phyloP scores from a whole-genome alignment of 2,888 invertebrate species.

The Cheilosia soror region DNA sequence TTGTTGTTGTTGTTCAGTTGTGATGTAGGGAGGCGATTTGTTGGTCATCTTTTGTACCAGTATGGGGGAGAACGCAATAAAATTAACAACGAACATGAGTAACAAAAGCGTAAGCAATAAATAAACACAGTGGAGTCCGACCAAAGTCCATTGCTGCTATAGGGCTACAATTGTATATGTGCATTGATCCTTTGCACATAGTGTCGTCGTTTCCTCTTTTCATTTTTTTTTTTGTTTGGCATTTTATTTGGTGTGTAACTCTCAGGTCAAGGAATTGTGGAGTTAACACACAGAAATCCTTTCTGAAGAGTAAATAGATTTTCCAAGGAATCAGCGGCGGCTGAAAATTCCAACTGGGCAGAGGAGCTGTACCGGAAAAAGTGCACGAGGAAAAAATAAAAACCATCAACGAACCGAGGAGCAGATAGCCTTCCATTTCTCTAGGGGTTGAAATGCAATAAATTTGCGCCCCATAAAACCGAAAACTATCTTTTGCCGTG shows the following conservation, averaged over 20 bases:
- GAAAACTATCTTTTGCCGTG: conserved; percentile 71
- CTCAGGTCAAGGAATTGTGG: conserved; percentile 68
- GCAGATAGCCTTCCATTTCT: conserved; percentile 69
- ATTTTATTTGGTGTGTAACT: conserved; percentile 37
- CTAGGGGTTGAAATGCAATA: conserved; percentile 79
- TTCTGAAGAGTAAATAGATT: conserved; percentile 67
- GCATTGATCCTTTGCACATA: conserved; percentile 51
- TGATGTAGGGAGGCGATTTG: conserved; percentile 25
- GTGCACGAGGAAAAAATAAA: conserved; percentile 20
- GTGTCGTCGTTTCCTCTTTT: conserved; percentile 15
- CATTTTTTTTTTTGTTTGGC: conserved; percentile 1
- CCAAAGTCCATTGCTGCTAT: not conserved
- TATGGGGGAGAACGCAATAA: conserved; percentile 75
- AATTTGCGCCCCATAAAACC: conserved; percentile 83
- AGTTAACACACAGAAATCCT: conserved; percentile 71
- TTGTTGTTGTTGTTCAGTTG: conserved; percentile 16
- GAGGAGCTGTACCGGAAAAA: conserved; percentile 31
- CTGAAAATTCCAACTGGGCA: conserved; percentile 65
- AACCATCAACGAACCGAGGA: conserved; percentile 26
- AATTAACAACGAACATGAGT: conserved; percentile 76
- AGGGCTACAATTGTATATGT: conserved; percentile 17
- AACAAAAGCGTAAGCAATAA: conserved; percentile 73
- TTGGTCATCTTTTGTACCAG: conserved; percentile 70
- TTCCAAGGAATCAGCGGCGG: conserved; percentile 39
- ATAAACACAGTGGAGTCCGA: conserved; percentile 61